Evolutionary conservation across 2,888 invertebrate species (phyloP).

Genomic region (Gortyna flavago): DNA sequence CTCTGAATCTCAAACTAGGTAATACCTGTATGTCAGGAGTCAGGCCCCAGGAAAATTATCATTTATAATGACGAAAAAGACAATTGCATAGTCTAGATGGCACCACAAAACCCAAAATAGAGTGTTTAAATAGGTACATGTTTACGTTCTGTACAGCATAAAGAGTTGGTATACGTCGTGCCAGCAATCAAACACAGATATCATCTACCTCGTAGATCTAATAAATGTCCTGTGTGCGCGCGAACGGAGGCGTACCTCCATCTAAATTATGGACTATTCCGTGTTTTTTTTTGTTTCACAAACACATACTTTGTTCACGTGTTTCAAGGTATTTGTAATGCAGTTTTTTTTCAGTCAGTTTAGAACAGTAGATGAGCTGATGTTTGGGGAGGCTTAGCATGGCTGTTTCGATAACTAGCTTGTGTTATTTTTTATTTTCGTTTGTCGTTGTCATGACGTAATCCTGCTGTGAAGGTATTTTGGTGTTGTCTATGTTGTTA

Average conservation of each 20-base stretch:
- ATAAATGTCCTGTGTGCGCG: constrained; percentile 75
- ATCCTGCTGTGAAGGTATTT: constrained; percentile 15
- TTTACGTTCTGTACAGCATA: constrained; percentile 40
- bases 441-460: constrained; percentile 24
- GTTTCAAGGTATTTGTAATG: constrained; percentile 26
- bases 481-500: constrained; percentile 46
- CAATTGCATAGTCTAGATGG: constrained; percentile 1
- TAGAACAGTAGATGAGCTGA: not conserved
- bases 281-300: constrained; percentile 68
- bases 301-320: constrained; percentile 43
- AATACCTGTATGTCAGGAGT: not conserved
- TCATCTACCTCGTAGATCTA: constrained; percentile 72
- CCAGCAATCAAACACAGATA: constrained; percentile 77
- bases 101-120: constrained; percentile 16
- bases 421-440: constrained; percentile 10
- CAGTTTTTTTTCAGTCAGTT: constrained; percentile 26
- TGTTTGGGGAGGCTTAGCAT: constrained; percentile 3
- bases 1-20: not conserved
- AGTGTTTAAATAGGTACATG: constrained; percentile 27
- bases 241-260: constrained; percentile 76
- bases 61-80: not conserved
- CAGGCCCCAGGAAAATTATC: not conserved
- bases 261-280: constrained; percentile 76
- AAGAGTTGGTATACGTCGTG: constrained; percentile 61
- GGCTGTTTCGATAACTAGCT: constrained; percentile 4